Conservation (phyloP, 1,140 invertebrate genomes). For the Antheraea pernyi region DNA sequence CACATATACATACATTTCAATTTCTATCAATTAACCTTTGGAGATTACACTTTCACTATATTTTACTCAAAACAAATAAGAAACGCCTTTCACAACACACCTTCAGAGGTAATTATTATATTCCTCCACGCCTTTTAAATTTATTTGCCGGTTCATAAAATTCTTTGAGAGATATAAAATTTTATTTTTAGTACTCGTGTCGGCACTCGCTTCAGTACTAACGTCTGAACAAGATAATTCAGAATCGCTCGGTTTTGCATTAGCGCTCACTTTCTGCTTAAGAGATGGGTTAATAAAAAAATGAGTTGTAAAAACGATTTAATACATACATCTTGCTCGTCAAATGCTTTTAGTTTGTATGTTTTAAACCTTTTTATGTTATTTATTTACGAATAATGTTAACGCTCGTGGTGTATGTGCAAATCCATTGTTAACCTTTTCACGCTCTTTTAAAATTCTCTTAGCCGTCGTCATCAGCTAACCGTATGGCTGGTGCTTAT, state of each 20-base stretch:
- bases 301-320: background rate
- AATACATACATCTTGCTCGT: background rate
- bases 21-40: slow-evolving; percentile 1
- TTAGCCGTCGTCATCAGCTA: too few species aligned
- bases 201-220: slow-evolving; percentile 2
- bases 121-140: background rate
- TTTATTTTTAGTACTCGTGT: background rate
- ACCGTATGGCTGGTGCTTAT: too few species aligned
- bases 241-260: slow-evolving; percentile 25
- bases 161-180: background rate
- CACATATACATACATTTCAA: background rate
- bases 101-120: background rate
- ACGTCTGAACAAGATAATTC: slow-evolving; percentile 17
- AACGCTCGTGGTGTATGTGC: background rate
- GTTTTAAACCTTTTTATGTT: background rate
- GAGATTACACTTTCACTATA: slow-evolving; percentile 3
- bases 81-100: background rate
- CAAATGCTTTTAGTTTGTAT: background rate
- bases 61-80: slow-evolving; percentile 3
- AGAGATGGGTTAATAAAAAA: background rate
- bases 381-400: background rate
- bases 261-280: slow-evolving; percentile 11
- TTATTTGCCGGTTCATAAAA: slow-evolving; percentile 2
- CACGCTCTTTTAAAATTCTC: background rate
- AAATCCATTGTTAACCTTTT: background rate